Evolutionary conservation across 2,888 invertebrate genomes (phyloP), one percentile per base, ranked within the genome.

Genomic region (Biston stratarius): DNA sequence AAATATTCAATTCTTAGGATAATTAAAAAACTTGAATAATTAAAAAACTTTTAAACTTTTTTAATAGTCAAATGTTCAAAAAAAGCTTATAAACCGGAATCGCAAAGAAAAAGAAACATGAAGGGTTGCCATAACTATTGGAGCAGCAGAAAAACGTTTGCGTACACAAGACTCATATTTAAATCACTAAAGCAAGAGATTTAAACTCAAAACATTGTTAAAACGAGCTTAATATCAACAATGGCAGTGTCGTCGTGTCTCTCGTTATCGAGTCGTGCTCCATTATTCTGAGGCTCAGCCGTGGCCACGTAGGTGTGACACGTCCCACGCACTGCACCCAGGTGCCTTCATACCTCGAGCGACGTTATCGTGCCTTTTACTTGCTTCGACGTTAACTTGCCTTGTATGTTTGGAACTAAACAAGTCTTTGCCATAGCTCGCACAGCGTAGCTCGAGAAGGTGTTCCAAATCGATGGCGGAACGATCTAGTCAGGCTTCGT

Each of bases 261-360:
- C 55, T 55, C 68, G 69, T 71, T 76, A 71, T 83, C 80, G 73
- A 71, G 76, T 80, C 80, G 75, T 81, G 83, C 84, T 81, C 82
- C 79, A 79, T 83, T 84, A 81, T 81, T 84, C 78, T 77, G 62
- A 61, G 71, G 64, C 58, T 58, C 44, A 60, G 49, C 61, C 53
- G 52, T 56, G 69, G 79, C 53, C 48, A 85, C 84, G 89, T 87
- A 87, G 86, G 82, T 83, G 81, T 81, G 76, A 80, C 82, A 75
- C 76, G 74, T 83, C 86, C 90, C 87, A 90, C 90, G 83, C 81
- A 77, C 81, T 86, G 86, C 87, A 86, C 85, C 90, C 89, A 90
- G 90, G 88, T 90, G 89, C 81, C 84, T 83, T 78, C 73, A 49
- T 51, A 55, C 49, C 60, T 55, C 53, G 47, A 36, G 49, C 36